Percentiles rank a stretch among this genome's conserved stretches.
Conservation (phyloP, 2,113 vertebrate species). For the Brachypteracias leptosomus region DNA sequence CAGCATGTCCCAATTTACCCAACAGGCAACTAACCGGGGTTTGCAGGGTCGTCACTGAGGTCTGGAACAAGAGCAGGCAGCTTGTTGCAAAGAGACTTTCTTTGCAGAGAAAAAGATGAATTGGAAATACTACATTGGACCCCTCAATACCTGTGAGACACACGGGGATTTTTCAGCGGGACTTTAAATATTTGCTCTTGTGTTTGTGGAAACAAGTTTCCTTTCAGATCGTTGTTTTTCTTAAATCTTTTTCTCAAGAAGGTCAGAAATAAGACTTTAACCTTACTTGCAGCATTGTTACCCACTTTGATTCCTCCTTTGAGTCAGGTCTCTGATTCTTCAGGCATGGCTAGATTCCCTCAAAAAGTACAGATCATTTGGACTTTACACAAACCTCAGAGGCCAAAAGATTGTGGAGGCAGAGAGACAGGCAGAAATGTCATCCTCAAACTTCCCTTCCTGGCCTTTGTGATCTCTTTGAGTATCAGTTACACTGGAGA, state of each 20-base stretch:
- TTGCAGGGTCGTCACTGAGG: background rate
- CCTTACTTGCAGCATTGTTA: background rate
- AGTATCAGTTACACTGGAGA: accelerated
- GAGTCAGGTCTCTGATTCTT: background rate
- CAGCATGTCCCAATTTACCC: background rate
- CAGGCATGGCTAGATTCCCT: background rate
- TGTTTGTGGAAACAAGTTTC: background rate
- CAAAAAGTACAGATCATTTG: background rate
- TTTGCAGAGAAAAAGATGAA: background rate
- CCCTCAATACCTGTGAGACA: background rate
- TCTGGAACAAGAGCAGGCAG: background rate
- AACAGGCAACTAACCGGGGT: accelerated
- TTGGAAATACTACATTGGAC: background rate
- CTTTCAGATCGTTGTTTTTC: background rate
- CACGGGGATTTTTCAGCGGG: background rate
- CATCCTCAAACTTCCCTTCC: background rate
- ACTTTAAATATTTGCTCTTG: background rate
- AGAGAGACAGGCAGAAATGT: background rate
- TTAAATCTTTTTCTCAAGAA: background rate
- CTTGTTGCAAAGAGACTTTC: background rate
- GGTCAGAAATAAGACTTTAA: background rate
- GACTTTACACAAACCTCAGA: background rate
- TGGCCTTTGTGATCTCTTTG: background rate
- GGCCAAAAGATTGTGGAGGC: background rate
- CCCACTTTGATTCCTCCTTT: background rate